phyloP scores from a whole-genome alignment of 2,113 vertebrate genomes.

The Lipophrys pholis region DNA sequence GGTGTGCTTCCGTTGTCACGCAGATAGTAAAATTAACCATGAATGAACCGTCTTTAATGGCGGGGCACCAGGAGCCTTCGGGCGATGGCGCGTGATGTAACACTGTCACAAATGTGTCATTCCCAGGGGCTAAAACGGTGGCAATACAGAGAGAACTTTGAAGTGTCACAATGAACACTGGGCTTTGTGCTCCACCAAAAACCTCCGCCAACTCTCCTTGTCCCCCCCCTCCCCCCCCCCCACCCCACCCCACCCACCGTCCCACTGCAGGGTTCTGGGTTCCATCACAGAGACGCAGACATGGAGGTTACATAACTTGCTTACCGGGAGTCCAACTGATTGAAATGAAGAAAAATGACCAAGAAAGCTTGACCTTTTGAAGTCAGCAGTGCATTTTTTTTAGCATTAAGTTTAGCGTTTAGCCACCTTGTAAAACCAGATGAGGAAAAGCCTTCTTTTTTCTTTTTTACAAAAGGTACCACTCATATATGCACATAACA shows the following conservation, averaged over 20 bases:
- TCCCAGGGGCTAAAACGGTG: conserved; percentile 67
- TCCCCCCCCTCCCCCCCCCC: conserved; percentile 3
- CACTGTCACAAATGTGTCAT: conserved; percentile 74
- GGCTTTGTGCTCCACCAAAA: conserved; percentile 69
- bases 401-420: conserved; percentile 38
- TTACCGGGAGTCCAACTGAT: conserved; percentile 54
- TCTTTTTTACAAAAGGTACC: conserved; percentile 11
- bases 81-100: conserved; percentile 74
- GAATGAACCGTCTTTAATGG: conserved; percentile 70
- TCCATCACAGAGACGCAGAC: conserved; percentile 54
- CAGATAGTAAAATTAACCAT: conserved; percentile 68
- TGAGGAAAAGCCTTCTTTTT: not conserved
- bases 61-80: conserved; percentile 58
- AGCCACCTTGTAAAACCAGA: conserved; percentile 6
- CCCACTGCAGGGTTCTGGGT: conserved; percentile 35
- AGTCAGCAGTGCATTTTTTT: conserved; percentile 32
- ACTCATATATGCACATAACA: conserved; percentile 19
- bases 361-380: conserved; percentile 40
- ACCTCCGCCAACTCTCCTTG: not conserved
- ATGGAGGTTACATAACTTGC: conserved; percentile 70
- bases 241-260: not conserved
- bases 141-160: conserved; percentile 75
- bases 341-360: conserved; percentile 58
- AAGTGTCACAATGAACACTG: conserved; percentile 77
- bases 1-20: conserved; percentile 47